A percentile compares a stretch with the other conserved stretches of the same genome.
These are phyloP conservation scores for Lycocerus yunnanus DNA, from an alignment of 2,888 invertebrate species.

Conservation along the genomic window DNA sequence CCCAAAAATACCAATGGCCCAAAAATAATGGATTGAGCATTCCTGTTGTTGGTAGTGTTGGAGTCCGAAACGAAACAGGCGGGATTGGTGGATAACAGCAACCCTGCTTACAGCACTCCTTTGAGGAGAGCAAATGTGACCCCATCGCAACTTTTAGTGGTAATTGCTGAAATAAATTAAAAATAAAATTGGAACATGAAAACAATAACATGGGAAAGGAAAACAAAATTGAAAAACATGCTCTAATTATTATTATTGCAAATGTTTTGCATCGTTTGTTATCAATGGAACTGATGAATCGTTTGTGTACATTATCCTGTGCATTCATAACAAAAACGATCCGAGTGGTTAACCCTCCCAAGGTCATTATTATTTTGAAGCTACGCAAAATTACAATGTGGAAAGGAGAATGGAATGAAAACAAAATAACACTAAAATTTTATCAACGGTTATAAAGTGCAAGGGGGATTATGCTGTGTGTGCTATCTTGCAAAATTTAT, in stretches of 20 bases:
- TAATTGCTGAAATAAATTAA: conserved; percentile 53
- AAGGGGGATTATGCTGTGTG: too few species aligned
- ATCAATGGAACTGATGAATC: not conserved
- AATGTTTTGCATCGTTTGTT: too few species aligned
- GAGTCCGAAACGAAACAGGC: conserved; percentile 55
- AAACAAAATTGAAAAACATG: not conserved
- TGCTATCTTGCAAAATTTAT: too few species aligned
- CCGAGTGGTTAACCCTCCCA: not conserved
- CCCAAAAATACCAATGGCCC: conserved; percentile 66
- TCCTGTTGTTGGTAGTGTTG: conserved; percentile 58
- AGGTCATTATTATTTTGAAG: not conserved
- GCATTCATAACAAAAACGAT: too few species aligned
- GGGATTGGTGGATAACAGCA: conserved; percentile 58
- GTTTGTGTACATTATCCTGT: not conserved
- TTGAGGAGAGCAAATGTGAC: conserved; percentile 72
- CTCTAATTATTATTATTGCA: too few species aligned
- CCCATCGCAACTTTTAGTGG: conserved; percentile 65
- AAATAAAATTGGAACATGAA: not conserved
- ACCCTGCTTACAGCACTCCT: conserved; percentile 73
- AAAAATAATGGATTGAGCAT: conserved; percentile 69
- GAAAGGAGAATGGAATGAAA: too few species aligned
- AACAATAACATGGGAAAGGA: too few species aligned
- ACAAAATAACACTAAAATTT: too few species aligned
- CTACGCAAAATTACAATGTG: too few species aligned
- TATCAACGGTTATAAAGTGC: too few species aligned